Percentiles rank a stretch among this genome's conserved stretches.
Conservation (phyloP, 1,140 invertebrate species). For the Zaprionus ghesquierei region DNA sequence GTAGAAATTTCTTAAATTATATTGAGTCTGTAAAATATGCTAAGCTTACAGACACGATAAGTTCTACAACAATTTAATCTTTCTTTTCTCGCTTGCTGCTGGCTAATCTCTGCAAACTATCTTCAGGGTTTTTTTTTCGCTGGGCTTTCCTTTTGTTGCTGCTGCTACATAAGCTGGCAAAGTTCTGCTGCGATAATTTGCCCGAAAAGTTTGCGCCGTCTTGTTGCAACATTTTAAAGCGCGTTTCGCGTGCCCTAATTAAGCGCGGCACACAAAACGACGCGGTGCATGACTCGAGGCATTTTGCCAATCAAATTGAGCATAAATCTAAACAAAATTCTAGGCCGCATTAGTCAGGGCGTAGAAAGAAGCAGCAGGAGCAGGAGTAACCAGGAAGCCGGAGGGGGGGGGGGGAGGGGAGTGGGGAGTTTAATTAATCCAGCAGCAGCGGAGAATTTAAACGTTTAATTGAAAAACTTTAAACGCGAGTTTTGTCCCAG, state of each 20-base stretch:
- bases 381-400: no score
- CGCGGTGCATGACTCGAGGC: constrained; percentile 40
- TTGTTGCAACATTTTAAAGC: constrained; percentile 18
- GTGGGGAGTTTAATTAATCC: constrained; percentile 63
- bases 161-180: constrained; percentile 11
- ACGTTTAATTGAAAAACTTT: constrained; percentile 74
- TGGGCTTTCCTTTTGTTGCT: not conserved
- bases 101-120: not conserved
- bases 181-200: constrained; percentile 21
- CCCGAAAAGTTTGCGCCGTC: not conserved
- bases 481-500: constrained; percentile 31
- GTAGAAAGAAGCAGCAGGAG: not conserved
- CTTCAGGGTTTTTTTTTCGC: not conserved
- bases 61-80: not conserved
- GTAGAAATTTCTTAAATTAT: not conserved
- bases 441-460: constrained; percentile 60
- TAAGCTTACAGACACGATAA: not conserved
- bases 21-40: not conserved
- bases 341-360: constrained; percentile 21
- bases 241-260: constrained; percentile 21
- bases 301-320: constrained; percentile 71
- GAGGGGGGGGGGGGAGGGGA: not conserved
- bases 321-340: constrained; percentile 69
- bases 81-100: not conserved
- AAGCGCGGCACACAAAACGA: constrained; percentile 42